Percentiles rank a stretch among this genome's conserved stretches.
Conservation (phyloP, 2,888 invertebrate species). For the Nineta flava region DNA sequence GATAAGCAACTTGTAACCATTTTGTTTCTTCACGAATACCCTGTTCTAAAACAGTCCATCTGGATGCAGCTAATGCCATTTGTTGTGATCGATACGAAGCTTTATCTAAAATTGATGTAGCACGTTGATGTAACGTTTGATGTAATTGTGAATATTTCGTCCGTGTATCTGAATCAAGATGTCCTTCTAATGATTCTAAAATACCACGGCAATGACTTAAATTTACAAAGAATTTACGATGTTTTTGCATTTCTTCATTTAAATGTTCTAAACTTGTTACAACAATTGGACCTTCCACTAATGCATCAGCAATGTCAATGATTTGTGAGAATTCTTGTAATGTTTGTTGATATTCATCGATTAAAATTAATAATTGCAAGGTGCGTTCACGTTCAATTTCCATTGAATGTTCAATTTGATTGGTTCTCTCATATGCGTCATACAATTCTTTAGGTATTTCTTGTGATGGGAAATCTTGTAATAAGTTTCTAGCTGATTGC, state of each 20-base stretch:
- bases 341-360: slow-evolving; percentile 79
- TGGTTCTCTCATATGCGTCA: slow-evolving; percentile 46
- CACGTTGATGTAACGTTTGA: slow-evolving; percentile 58
- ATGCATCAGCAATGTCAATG: slow-evolving; percentile 65
- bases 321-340: slow-evolving; percentile 75
- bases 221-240: slow-evolving; percentile 77
- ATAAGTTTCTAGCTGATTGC: slow-evolving; percentile 41
- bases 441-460: slow-evolving; percentile 53
- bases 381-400: slow-evolving; percentile 58
- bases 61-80: slow-evolving; percentile 70
- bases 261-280: slow-evolving; percentile 61
- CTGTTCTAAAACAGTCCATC: slow-evolving; percentile 67
- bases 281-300: slow-evolving; percentile 60
- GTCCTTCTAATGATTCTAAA: slow-evolving; percentile 69
- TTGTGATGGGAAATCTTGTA: slow-evolving; percentile 51
- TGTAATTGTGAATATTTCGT: slow-evolving; percentile 56
- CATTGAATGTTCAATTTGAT: slow-evolving; percentile 52
- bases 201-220: slow-evolving; percentile 75
- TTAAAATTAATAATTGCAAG: slow-evolving; percentile 54
- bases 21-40: slow-evolving; percentile 69
- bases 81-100: slow-evolving; percentile 69
- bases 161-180: slow-evolving; percentile 65
- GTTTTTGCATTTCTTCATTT: slow-evolving; percentile 81
- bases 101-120: slow-evolving; percentile 59
- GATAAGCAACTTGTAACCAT: slow-evolving; percentile 72